phyloP scores from a whole-genome alignment of 2,797 vertebrate species.

The Pseudomugil tenellus region DNA sequence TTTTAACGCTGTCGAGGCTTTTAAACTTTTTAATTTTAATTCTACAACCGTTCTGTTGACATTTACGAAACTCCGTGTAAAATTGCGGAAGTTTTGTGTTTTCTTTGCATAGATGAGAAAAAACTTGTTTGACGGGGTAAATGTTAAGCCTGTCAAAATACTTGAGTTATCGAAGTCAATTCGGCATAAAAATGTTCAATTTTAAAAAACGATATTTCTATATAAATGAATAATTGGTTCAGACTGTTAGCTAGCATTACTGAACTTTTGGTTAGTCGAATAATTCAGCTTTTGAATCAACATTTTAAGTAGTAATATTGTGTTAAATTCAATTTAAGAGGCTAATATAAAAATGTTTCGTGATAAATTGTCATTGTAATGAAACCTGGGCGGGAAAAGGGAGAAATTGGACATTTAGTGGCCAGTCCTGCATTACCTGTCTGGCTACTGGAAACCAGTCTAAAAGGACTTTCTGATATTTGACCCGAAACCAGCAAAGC shows the following conservation, averaged over 20 bases:
- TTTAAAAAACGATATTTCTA: background rate
- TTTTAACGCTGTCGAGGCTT: background rate
- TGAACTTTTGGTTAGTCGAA: background rate
- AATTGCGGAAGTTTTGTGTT: background rate
- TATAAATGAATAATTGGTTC: background rate
- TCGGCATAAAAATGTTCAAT: slow-evolving; percentile 1
- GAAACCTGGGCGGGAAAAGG: background rate
- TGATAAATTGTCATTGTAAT: background rate
- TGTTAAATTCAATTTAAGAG: no score
- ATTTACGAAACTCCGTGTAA: background rate
- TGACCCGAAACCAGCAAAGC: background rate
- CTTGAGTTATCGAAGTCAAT: background rate
- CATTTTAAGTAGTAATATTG: background rate
- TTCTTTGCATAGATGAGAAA: background rate
- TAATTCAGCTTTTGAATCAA: background rate
- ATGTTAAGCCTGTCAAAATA: rapidly evolving
- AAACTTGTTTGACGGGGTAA: rapidly evolving
- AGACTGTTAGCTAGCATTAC: background rate
- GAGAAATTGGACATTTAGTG: background rate
- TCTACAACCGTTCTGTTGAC: background rate
- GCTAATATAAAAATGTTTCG: background rate
- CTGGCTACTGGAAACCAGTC: background rate
- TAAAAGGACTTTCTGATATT: no score
- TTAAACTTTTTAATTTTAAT: no score
- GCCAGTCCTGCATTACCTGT: background rate